Conservation (phyloP, 2,888 invertebrate genomes). For the Mimas tiliae region DNA sequence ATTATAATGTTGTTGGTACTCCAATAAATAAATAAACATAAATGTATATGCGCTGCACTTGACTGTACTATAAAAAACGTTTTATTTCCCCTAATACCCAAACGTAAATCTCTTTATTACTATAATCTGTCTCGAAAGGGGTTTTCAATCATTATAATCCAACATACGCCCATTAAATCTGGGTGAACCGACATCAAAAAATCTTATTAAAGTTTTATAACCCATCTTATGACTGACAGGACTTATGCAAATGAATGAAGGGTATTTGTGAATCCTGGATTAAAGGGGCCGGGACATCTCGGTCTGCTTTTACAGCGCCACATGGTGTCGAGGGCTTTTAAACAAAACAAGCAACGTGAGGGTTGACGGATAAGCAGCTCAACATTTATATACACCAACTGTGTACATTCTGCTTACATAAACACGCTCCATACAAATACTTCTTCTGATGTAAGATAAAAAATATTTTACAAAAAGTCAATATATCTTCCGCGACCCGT, state of each 20-base stretch:
- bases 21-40: too few species aligned
- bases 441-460: constrained; percentile 1
- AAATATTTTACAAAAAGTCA: constrained; percentile 27
- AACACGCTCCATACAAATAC: constrained; percentile 3
- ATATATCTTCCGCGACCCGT: constrained; percentile 42
- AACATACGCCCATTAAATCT: constrained; percentile 62
- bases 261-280: constrained; percentile 70
- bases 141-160: constrained; percentile 54
- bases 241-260: constrained; percentile 80
- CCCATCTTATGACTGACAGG: constrained; percentile 76
- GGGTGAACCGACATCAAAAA: constrained; percentile 61
- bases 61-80: neutral
- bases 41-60: too few species aligned
- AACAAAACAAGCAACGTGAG: constrained; percentile 57
- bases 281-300: constrained; percentile 62
- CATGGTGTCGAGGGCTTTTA: constrained; percentile 68
- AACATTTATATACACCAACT: constrained; percentile 37
- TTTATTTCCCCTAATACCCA: neutral
- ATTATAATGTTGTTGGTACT: too few species aligned
- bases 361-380: constrained; percentile 52
- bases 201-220: constrained; percentile 73
- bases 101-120: constrained; percentile 20
- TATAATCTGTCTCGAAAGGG: constrained; percentile 29
- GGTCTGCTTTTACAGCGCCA: constrained; percentile 75
- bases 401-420: constrained; percentile 1